Evolutionary conservation across 2,113 vertebrate species (phyloP).

Genomic region (Takifugu flavidus): DNA sequence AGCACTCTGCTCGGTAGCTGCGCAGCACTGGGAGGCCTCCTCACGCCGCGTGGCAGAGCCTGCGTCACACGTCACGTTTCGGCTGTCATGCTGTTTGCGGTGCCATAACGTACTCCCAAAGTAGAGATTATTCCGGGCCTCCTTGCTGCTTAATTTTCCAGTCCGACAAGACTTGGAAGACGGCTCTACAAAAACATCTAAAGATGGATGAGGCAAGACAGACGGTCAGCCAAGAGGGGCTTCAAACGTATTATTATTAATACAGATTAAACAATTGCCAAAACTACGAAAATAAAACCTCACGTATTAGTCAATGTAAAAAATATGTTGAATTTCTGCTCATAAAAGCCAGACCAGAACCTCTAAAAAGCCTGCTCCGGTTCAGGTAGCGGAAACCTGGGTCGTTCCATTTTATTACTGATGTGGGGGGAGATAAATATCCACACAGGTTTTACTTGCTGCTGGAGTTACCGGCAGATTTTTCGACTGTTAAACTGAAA

Average conservation of each 20-base stretch:
- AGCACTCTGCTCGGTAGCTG: slow-evolving; percentile 43
- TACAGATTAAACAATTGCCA: neutral
- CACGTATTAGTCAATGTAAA: neutral
- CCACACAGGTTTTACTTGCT: too few relatives aligned
- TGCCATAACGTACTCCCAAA: neutral
- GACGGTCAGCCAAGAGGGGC: neutral
- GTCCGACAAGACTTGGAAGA: too few relatives aligned
- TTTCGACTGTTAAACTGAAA: too few relatives aligned
- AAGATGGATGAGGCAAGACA: neutral
- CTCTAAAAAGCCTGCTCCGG: too few relatives aligned
- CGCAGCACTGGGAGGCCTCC: slow-evolving; percentile 42
- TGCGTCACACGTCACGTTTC: slow-evolving; percentile 21
- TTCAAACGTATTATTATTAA: neutral
- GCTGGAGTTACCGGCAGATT: too few relatives aligned
- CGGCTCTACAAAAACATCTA: neutral
- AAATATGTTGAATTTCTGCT: neutral
- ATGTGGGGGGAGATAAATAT: too few relatives aligned
- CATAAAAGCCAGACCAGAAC: too few relatives aligned
- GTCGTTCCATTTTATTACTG: too few relatives aligned
- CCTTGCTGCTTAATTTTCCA: neutral
- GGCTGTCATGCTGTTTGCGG: neutral
- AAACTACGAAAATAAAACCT: neutral
- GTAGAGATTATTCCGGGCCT: neutral
- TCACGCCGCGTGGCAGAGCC: slow-evolving; percentile 14
- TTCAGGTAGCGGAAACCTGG: too few relatives aligned